Conservation (phyloP, 2,888 invertebrate genomes). For the Perizoma affinitatum region DNA sequence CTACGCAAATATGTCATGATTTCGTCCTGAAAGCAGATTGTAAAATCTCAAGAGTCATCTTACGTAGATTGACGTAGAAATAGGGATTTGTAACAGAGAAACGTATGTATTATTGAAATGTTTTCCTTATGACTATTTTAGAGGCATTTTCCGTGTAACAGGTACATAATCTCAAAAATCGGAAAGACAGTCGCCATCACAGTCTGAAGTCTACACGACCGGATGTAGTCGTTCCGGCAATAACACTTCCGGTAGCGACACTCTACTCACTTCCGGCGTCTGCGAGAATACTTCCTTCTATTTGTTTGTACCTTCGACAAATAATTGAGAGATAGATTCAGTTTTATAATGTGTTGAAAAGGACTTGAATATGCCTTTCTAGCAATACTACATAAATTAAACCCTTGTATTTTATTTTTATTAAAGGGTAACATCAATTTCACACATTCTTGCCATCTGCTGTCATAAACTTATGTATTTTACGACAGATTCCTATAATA, state of each 20-base stretch:
- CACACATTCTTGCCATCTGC: constrained; percentile 10
- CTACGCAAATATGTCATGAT: too few relatives aligned
- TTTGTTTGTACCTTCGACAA: constrained; percentile 79
- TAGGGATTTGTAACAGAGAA: too few relatives aligned
- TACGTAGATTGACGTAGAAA: too few relatives aligned
- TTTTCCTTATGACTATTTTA: constrained; percentile 13
- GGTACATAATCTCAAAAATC: constrained; percentile 51
- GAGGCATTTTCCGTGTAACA: constrained; percentile 33
- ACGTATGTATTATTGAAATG: background rate
- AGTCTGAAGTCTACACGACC: constrained; percentile 73
- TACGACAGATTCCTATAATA: constrained; percentile 13
- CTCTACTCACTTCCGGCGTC: constrained; percentile 76
- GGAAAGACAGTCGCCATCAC: constrained; percentile 59
- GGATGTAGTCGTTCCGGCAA: constrained; percentile 81
- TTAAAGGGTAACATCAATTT: constrained; percentile 1
- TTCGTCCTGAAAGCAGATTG: too few relatives aligned
- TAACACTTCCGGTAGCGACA: constrained; percentile 82
- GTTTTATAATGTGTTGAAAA: constrained; percentile 28
- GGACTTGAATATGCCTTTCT: background rate
- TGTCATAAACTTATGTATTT: constrained; percentile 13
- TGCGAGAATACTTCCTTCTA: constrained; percentile 73
- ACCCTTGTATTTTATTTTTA: constrained; percentile 19
- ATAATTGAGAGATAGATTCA: constrained; percentile 52
- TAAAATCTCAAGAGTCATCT: too few relatives aligned
- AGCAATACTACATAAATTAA: constrained; percentile 5